Conservation (phyloP, 2,797 vertebrate species). For the Clarias laeviceps region DNA sequence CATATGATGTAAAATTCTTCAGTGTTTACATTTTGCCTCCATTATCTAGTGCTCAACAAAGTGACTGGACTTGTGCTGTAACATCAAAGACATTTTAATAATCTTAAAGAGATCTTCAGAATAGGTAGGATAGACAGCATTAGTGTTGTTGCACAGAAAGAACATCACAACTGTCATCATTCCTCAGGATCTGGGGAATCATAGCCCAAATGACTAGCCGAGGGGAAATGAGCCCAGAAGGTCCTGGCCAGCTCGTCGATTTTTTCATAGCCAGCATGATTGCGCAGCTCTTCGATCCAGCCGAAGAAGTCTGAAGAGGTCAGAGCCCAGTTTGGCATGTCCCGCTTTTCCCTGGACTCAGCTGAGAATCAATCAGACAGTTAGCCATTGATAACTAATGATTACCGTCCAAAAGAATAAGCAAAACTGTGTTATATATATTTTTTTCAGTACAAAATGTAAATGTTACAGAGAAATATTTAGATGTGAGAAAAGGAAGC, state of each 20-base stretch:
- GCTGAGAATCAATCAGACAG: conserved; percentile 34
- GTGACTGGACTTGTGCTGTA: neutral
- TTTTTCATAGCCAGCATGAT: conserved; percentile 66
- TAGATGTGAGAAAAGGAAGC: too few species aligned
- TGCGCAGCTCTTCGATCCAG: conserved; percentile 71
- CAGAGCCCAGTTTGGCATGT: conserved; percentile 71
- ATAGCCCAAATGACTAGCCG: conserved; percentile 68
- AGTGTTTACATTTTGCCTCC: neutral
- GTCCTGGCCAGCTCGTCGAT: conserved; percentile 68
- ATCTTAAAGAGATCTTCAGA: neutral
- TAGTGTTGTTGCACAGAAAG: neutral
- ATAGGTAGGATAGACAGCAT: neutral
- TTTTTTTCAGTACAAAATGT: too few species aligned
- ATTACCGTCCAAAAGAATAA: neutral
- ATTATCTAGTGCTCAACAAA: neutral
- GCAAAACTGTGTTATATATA: neutral
- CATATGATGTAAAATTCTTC: too few species aligned
- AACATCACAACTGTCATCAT: conserved; percentile 24
- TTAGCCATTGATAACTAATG: neutral
- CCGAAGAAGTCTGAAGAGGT: conserved; percentile 70
- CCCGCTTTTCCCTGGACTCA: conserved; percentile 59
- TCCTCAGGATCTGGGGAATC: conserved; percentile 64
- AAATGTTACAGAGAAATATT: too few species aligned
- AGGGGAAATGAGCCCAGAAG: conserved; percentile 75
- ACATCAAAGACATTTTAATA: neutral